Base-by-base conservation (phyloP, 2,888 invertebrate genomes). In the Diploptera punctata region DNA sequence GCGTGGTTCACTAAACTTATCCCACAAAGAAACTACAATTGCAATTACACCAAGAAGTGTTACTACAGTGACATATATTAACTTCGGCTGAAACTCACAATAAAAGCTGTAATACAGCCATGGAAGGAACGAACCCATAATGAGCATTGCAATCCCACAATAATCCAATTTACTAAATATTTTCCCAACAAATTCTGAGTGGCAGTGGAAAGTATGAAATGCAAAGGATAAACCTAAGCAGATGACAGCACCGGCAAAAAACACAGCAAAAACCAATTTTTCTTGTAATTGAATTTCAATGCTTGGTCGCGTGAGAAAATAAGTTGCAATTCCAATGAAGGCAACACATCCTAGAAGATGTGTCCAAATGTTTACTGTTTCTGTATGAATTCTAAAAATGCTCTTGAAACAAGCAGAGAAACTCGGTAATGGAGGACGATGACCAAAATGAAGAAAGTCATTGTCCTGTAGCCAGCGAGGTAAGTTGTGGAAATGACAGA, bases 71-170 rank as follows among this genome's bases (percentile, higher is more conserved):
- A 98, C 84, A 85, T 99, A 95, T 80, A 97, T 93, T 71, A 96
- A 88, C 84, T 97, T 97, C 24, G 95, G 94, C 82, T 93, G 92
- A 82, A 95, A 93, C 81, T 97, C 95, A 84, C 99, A 99, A 85
- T 99, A 99, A 86, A 99, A 99, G 79, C 97, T 97, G 83, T 99
- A 99, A 84, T 99, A 99, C 43, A 99, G 87, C 99, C 99, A 99
- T 43, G 99, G 99, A 77, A 99, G 97, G 86, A 98, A 99, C 57
- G 98, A 98, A 60, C 99, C 99, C 92, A 99, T 98, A 75, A 99
- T 99, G 73, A 99, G 88, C 81, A 99, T 85, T 13, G 99, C 97
- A 79, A 99, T 99, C 73, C 99, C 99, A 84, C 98, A 98, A 84
- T 99, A 99, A 85, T 99, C 99, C 81, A 99, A 90, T 90, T 99